Conservation (phyloP, 2,113 vertebrate species). For the Anser cygnoides region DNA sequence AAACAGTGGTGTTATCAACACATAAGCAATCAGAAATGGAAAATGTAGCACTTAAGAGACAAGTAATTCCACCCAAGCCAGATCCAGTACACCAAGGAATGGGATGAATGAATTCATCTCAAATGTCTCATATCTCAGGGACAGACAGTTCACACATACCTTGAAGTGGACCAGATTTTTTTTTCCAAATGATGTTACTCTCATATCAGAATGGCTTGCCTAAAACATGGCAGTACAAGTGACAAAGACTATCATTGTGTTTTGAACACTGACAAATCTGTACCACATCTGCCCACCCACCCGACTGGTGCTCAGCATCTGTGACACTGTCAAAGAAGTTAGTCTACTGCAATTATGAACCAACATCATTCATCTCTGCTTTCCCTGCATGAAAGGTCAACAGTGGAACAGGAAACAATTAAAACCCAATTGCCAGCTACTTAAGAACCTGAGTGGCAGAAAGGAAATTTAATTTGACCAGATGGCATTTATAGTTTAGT, state of each 20-base stretch:
- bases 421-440: background rate
- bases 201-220: background rate
- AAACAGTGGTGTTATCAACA: background rate
- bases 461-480: background rate
- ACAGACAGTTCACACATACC: background rate
- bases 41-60: background rate
- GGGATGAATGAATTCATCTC: background rate
- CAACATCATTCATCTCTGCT: background rate
- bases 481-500: background rate
- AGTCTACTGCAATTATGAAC: background rate
- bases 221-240: background rate
- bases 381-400: background rate
- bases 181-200: background rate
- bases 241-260: background rate
- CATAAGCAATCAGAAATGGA: background rate
- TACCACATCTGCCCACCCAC: background rate
- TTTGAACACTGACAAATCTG: background rate
- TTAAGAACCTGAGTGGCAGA: background rate
- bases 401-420: background rate
- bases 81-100: background rate
- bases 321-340: background rate
- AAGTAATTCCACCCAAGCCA: background rate
- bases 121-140: background rate
- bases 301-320: background rate
- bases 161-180: background rate